Percentiles rank a stretch among this genome's conserved stretches.
Evolutionary conservation across 2,888 invertebrate species (phyloP).

Genomic region (Lissocephala sabroskyi): DNA sequence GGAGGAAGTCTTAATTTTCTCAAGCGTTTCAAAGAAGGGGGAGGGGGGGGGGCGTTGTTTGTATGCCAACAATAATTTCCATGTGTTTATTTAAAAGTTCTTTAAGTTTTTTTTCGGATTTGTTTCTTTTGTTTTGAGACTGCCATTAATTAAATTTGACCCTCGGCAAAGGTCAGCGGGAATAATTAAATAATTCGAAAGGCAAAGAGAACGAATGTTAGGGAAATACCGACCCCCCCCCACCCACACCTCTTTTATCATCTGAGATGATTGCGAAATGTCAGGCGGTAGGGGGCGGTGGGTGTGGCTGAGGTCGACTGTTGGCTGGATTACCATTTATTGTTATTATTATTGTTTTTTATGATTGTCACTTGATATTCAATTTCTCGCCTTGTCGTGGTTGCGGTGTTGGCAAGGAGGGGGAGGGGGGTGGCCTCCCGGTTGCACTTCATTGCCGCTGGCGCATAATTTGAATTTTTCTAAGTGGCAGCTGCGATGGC

Average conservation of each 20-base stretch:
- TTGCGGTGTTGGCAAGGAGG: constrained; percentile 11
- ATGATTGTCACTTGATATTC: constrained; percentile 53
- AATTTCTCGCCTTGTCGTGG: constrained; percentile 12
- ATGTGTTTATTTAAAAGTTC: too few species aligned
- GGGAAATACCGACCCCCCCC: background rate
- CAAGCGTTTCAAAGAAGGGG: too few species aligned
- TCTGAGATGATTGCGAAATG: too few species aligned
- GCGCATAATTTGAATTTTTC: constrained; percentile 58
- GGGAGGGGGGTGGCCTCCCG: constrained; percentile 22
- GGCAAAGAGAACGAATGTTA: too few species aligned
- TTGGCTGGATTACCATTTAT: constrained; percentile 16
- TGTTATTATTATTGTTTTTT: constrained; percentile 17
- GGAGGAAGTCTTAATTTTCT: too few species aligned
- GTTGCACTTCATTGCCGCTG: constrained; percentile 46
- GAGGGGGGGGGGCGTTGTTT: too few species aligned
- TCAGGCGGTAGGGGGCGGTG: background rate
- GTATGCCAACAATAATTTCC: too few species aligned
- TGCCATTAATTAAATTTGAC: too few species aligned
- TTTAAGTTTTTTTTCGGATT: too few species aligned
- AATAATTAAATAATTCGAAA: too few species aligned
- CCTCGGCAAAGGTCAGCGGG: too few species aligned
- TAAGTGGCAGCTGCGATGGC: constrained; percentile 45
- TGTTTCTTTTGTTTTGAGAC: too few species aligned
- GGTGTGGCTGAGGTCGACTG: background rate
- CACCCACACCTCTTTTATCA: background rate